These are phyloP conservation scores for Bos javanicus DNA, from an alignment of 2,113 vertebrate species.

Conservation along the genomic window DNA sequence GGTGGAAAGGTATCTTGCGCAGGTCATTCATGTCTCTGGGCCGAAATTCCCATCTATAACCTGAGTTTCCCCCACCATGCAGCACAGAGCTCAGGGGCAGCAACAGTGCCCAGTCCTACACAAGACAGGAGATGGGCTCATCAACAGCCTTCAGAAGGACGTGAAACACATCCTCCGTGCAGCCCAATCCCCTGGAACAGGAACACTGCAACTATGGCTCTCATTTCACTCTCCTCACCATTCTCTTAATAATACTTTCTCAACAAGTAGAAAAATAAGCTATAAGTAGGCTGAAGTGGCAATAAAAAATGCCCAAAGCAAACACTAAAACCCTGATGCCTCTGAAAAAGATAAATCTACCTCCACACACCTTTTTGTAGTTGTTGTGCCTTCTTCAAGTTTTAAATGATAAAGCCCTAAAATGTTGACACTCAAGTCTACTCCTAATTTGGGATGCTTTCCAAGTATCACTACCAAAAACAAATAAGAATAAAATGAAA, in stretches of 20 bases:
- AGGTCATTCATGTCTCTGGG: background rate
- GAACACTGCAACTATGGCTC: background rate
- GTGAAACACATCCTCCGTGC: background rate
- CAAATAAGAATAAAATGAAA: background rate
- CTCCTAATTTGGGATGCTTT: background rate
- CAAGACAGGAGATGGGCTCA: background rate
- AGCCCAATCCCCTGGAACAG: background rate
- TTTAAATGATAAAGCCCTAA: constrained; percentile 8
- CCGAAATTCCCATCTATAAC: background rate
- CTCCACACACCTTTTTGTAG: background rate
- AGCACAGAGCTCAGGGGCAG: background rate
- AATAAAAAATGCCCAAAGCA: background rate
- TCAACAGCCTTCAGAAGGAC: background rate
- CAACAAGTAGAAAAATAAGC: constrained; percentile 60
- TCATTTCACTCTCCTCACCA: constrained; percentile 18
- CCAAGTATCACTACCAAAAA: background rate
- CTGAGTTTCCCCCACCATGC: background rate
- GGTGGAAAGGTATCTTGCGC: background rate
- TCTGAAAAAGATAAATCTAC: background rate
- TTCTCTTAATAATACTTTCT: constrained; percentile 25
- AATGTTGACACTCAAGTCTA: background rate
- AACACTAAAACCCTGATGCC: background rate
- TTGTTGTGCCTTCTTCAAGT: background rate
- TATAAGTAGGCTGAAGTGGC: constrained; percentile 19
- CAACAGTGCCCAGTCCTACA: background rate